phyloP scores from a whole-genome alignment of 2,113 vertebrate genomes.

The Oxyura jamaicensis region DNA sequence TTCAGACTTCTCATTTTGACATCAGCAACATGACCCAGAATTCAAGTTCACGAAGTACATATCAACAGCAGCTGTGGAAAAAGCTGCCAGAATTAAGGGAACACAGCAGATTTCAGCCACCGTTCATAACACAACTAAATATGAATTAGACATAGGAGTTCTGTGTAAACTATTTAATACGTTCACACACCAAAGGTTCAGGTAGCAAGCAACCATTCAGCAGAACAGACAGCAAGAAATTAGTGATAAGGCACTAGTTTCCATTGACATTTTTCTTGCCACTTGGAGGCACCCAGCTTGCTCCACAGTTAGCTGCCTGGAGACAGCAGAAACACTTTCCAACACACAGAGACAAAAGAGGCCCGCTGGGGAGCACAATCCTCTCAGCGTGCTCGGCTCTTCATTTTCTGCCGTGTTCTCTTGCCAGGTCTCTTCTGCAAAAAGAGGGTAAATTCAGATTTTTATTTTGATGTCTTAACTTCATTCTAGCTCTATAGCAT shows the following conservation, averaged over 20 bases:
- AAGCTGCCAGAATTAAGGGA: neutral
- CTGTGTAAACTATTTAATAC: conserved; percentile 38
- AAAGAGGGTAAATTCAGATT: neutral
- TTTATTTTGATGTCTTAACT: neutral
- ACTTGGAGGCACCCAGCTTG: neutral
- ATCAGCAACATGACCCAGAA: neutral
- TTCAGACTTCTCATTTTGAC: neutral
- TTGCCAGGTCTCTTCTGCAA: conserved; percentile 95
- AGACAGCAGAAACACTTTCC: neutral
- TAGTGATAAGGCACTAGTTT: neutral
- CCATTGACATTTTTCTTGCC: neutral
- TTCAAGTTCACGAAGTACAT: neutral
- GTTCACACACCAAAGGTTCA: neutral
- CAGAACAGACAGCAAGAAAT: neutral
- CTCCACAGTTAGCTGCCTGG: neutral
- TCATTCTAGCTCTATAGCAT: neutral
- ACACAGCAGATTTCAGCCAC: neutral
- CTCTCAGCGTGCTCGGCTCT: conserved; percentile 75
- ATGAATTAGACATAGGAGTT: neutral
- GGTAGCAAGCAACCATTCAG: conserved; percentile 14
- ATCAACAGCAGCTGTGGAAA: neutral
- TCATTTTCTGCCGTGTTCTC: conserved; percentile 88
- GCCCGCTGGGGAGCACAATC: neutral
- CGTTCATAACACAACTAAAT: neutral
- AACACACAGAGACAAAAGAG: neutral